Evolutionary conservation across 1,140 invertebrate species (phyloP), one percentile per base, ranked within the genome.

Genomic region (Bradysia coprophila): DNA sequence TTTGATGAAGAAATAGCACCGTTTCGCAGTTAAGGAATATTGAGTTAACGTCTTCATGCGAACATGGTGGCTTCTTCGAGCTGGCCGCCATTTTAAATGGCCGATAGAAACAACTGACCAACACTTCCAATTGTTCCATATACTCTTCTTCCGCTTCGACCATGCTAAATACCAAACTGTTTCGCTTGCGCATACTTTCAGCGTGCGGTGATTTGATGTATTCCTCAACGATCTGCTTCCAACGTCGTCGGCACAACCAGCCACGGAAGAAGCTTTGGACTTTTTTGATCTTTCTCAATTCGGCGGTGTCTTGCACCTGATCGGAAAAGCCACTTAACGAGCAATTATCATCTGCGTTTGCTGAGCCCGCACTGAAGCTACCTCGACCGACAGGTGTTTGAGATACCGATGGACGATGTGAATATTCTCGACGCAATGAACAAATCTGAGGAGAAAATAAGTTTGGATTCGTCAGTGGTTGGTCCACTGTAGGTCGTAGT

Each of bases 11-110:
- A 62, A 95, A 95, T 48, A 95, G 66, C 36, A 95, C 76, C 0
- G 89, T 93, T 63, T 95, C 90, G 53, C 83, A 86, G 64, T 95
- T 95, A 22, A 95, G 66, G 64, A 93, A 95, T 49, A 94, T 93
- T 23, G 88, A 93, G 62, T 90, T 93, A 40, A 94, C 85, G 54
- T 95, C 90, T 59, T 94, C 90, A 56, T 95, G 90, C 2, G 80
- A 80, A 54, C 89, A 90, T 0, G 88, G 87, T 4, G 90, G 89
- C 57, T 87, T 90, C 61, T 92, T 92, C 2, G 85, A 89, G 51
- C 83, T 87, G 18, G 89, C 89, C 5, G 86, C 86, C 89, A 95
- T 95, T 65, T 89, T 83, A 54, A 93, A 85, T 4, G 90, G 89
- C 37, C 89, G 71, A 19, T 92, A 64, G 59, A 92, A 93, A 59